A percentile compares a stretch with the other conserved stretches of the same genome.
Evolutionary conservation across 2,113 vertebrate genomes (phyloP).

Genomic region (Pogonocichla stellata): DNA sequence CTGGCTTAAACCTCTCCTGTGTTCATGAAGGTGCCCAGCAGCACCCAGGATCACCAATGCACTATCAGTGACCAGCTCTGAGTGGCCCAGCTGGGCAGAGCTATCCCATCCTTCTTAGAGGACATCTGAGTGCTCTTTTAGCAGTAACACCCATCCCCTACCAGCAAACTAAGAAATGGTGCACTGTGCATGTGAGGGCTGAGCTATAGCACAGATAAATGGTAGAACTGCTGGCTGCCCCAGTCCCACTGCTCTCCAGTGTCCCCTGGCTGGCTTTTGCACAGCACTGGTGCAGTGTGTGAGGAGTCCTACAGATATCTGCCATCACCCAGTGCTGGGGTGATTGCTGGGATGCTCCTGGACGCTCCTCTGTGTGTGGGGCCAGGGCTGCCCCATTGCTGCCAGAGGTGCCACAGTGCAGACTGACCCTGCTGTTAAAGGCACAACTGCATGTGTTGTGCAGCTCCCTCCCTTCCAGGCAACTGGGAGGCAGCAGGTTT

Average conservation of each 20-base stretch:
- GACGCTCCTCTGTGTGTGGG: neutral
- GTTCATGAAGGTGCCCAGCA: neutral
- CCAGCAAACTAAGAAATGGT: fast-evolving
- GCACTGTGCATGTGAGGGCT: neutral
- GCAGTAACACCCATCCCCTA: neutral
- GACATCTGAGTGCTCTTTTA: neutral
- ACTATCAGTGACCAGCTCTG: neutral
- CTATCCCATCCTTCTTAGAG: neutral
- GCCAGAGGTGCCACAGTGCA: neutral
- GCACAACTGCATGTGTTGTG: neutral
- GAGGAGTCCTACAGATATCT: neutral
- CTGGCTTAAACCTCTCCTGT: neutral
- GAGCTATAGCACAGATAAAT: neutral
- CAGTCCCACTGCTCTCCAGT: neutral
- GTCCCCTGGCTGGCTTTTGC: neutral
- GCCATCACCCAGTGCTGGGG: neutral
- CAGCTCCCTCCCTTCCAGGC: neutral
- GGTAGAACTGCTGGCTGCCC: neutral
- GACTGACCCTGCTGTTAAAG: neutral
- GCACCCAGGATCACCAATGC: neutral
- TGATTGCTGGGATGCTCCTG: fast-evolving
- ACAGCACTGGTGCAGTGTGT: neutral
- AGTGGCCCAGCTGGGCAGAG: neutral
- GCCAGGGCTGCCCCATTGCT: neutral
- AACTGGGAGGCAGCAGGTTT: neutral